phyloP scores from a whole-genome alignment of 2,888 invertebrate genomes.

The Didymodactylos carnosus region DNA sequence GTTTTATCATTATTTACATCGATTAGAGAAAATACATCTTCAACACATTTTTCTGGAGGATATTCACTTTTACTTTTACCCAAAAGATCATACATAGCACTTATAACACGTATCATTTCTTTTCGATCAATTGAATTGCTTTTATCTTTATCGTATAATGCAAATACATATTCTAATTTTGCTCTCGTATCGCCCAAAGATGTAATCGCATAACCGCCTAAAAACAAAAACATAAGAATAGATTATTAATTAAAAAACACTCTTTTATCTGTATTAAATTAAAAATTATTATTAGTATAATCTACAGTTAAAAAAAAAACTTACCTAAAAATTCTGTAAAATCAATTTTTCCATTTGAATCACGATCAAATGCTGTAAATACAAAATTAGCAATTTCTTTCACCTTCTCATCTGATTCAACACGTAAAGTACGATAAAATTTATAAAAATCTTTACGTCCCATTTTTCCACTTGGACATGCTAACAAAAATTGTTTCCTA shows the following conservation, averaged over 20 bases:
- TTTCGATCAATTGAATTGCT: conserved; percentile 5
- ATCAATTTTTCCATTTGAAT: conserved; percentile 13
- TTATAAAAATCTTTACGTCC: conserved; percentile 12
- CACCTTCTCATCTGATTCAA: conserved; percentile 4
- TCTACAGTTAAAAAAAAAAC: too few relatives aligned
- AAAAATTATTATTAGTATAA: too few relatives aligned
- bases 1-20: conserved; percentile 10
- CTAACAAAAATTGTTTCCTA: conserved; percentile 2
- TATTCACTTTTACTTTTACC: conserved; percentile 7
- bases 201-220: neutral
- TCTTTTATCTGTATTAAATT: too few relatives aligned
- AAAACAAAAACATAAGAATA: neutral
- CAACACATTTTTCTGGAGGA: conserved; percentile 6
- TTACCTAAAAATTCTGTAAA: conserved; percentile 6
- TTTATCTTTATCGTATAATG: conserved; percentile 4
- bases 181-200: neutral
- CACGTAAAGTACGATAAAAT: conserved; percentile 9
- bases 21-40: conserved; percentile 10
- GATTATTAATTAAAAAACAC: too few relatives aligned
- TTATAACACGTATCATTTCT: conserved; percentile 8
- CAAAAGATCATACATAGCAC: conserved; percentile 10
- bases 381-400: conserved; percentile 10
- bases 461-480: conserved; percentile 8
- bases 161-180: neutral
- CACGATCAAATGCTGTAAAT: conserved; percentile 9